Conservation (phyloP, 2,888 invertebrate genomes). For the Hypolimnas misippus region DNA sequence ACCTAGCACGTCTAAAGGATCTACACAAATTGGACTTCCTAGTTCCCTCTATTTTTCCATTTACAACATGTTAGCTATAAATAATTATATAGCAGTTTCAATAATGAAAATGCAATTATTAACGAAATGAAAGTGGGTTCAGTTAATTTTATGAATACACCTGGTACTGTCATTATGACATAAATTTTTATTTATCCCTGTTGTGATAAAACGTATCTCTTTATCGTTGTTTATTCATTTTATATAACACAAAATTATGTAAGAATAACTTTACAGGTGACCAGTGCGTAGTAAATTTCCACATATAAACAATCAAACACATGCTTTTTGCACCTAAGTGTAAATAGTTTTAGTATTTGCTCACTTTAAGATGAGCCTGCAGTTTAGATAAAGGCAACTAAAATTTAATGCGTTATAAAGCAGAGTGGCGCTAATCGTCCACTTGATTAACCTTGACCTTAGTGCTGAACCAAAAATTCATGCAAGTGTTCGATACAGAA, state of each 20-base stretch:
- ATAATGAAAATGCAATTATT: not conserved
- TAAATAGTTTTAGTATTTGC: not conserved
- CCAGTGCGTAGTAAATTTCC: not conserved
- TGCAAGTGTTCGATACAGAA: constrained; percentile 58
- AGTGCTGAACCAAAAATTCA: constrained; percentile 61
- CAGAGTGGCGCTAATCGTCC: constrained; percentile 40
- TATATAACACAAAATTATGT: not conserved
- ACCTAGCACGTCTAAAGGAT: constrained; percentile 48
- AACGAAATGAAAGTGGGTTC: not conserved
- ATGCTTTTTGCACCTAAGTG: not conserved
- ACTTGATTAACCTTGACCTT: constrained; percentile 67
- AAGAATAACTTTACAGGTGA: too few species aligned
- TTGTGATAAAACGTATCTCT: constrained; percentile 8
- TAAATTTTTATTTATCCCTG: not conserved
- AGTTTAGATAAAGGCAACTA: constrained; percentile 2
- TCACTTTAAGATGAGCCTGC: constrained; percentile 1
- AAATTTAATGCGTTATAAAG: constrained; percentile 27
- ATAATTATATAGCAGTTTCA: not conserved
- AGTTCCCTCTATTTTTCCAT: constrained; percentile 48
- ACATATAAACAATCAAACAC: not conserved
- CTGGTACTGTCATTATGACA: not conserved
- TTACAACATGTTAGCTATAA: constrained; percentile 45
- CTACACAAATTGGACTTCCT: constrained; percentile 46
- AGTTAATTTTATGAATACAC: constrained; percentile 3
- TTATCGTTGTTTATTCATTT: constrained; percentile 9